These are phyloP conservation scores for Eriocheir sinensis DNA, from an alignment of 1,140 invertebrate genomes.

Conservation along the genomic window DNA sequence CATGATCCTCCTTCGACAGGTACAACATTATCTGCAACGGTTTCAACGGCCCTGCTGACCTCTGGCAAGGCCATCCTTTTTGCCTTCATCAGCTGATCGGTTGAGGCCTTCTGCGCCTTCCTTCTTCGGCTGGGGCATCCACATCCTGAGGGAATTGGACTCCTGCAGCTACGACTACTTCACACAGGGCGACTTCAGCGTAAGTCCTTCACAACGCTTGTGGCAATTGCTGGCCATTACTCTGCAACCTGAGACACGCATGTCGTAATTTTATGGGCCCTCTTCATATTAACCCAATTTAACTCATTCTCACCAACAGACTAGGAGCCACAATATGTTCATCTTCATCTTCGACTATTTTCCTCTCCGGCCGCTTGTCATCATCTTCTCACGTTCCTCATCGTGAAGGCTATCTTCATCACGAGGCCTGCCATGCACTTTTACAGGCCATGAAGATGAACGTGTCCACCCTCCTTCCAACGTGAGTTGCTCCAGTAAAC, in stretches of 20 bases:
- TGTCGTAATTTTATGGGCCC: neutral
- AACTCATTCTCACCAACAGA: neutral
- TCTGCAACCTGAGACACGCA: neutral
- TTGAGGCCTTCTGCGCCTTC: conserved; percentile 79
- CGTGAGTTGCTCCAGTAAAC: conserved; percentile 33
- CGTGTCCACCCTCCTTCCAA: conserved; percentile 81
- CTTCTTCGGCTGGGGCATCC: conserved; percentile 80
- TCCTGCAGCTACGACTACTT: conserved; percentile 80
- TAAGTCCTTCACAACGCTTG: conserved; percentile 30
- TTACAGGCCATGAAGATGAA: conserved; percentile 82
- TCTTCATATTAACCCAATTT: neutral
- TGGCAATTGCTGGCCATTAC: neutral
- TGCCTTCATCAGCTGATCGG: conserved; percentile 80
- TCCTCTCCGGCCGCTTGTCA: conserved; percentile 77
- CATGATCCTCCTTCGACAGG: conserved; percentile 80
- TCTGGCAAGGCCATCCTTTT: conserved; percentile 77
- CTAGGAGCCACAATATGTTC: conserved; percentile 61
- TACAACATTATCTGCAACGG: conserved; percentile 81
- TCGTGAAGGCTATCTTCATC: conserved; percentile 82
- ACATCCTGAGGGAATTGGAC: conserved; percentile 80
- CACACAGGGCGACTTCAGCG: conserved; percentile 66
- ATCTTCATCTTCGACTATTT: conserved; percentile 79
- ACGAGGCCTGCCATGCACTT: conserved; percentile 83
- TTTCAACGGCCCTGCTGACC: conserved; percentile 79
- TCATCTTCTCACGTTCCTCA: conserved; percentile 82